Percentiles rank a stretch among this genome's conserved stretches.
phyloP scores from a whole-genome alignment of 2,797 vertebrate genomes.

The Hipposideros larvatus region DNA sequence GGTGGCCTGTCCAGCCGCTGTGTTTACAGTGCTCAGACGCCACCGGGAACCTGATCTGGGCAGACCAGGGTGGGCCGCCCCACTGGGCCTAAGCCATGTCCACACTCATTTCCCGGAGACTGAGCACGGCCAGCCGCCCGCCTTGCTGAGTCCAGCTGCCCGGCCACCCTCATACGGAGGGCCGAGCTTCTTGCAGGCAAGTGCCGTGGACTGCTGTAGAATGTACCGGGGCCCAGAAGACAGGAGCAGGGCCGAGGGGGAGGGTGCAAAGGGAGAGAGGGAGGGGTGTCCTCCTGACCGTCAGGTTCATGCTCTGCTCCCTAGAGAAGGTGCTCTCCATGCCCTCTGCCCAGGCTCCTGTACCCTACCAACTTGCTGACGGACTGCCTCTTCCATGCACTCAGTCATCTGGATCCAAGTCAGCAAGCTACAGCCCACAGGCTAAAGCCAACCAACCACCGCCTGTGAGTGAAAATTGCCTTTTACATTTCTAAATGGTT shows the following conservation, averaged over 20 bases:
- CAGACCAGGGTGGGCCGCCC: constrained; percentile 83
- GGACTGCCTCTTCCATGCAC: rapidly evolving
- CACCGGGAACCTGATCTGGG: constrained; percentile 85
- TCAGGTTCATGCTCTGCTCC: not conserved
- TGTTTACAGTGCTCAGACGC: constrained; percentile 89
- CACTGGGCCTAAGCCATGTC: constrained; percentile 76
- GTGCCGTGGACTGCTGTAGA: not conserved
- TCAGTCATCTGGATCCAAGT: not conserved
- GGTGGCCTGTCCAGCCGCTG: constrained; percentile 87
- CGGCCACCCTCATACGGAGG: not conserved
- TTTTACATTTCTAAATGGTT: not conserved
- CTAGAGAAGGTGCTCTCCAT: no score
- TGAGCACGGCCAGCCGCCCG: constrained; percentile 76
- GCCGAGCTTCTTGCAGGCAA: constrained; percentile 14
- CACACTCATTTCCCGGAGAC: constrained; percentile 85
- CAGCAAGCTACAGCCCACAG: not conserved
- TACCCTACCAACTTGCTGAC: not conserved
- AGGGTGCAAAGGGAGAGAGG: no score
- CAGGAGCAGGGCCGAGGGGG: not conserved
- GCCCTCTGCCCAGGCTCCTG: rapidly evolving
- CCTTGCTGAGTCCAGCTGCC: constrained; percentile 61
- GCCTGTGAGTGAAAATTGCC: not conserved
- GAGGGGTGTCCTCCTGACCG: not conserved
- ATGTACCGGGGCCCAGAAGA: not conserved
- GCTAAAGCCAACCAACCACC: not conserved